Percentiles rank a stretch among this genome's conserved stretches.
phyloP scores from a whole-genome alignment of 2,888 invertebrate genomes.

The Nineta flava region DNA sequence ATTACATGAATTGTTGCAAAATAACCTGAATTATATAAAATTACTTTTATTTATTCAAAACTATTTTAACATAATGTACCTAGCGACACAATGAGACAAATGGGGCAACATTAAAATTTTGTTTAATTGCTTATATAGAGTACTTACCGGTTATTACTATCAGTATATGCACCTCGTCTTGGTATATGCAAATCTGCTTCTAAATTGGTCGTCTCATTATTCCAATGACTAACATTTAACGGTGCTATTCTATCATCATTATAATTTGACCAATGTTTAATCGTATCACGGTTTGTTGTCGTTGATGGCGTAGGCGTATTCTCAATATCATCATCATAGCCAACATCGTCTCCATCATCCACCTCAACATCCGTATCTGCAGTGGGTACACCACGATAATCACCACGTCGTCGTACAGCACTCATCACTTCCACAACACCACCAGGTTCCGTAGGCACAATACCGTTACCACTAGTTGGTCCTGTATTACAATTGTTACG shows the following conservation, averaged over 20 bases:
- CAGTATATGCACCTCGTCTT: slow-evolving; percentile 30
- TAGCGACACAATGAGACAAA: too few relatives aligned
- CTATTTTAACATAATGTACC: too few relatives aligned
- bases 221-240: slow-evolving; percentile 4
- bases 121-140: slow-evolving; percentile 2
- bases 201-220: slow-evolving; percentile 6
- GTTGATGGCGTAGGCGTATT: slow-evolving; percentile 15
- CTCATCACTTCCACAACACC: slow-evolving; percentile 24
- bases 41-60: too few relatives aligned
- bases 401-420: slow-evolving; percentile 40
- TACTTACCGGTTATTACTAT: slow-evolving; percentile 37
- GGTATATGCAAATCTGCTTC: slow-evolving; percentile 52
- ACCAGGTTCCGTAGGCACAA: slow-evolving; percentile 10
- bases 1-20: too few relatives aligned
- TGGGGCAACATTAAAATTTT: too few relatives aligned
- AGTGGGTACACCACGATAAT: slow-evolving; percentile 52
- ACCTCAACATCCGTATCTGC: slow-evolving; percentile 40
- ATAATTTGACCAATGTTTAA: slow-evolving; percentile 17
- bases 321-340: slow-evolving; percentile 27
- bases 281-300: slow-evolving; percentile 10
- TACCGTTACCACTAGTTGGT: slow-evolving; percentile 17
- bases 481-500: slow-evolving; percentile 7
- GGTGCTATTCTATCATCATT: slow-evolving; percentile 8
- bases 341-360: slow-evolving; percentile 42
- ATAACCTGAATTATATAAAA: too few relatives aligned